Base-by-base conservation (phyloP, 2,797 vertebrate genomes). In the Notamacropus eugenii region DNA sequence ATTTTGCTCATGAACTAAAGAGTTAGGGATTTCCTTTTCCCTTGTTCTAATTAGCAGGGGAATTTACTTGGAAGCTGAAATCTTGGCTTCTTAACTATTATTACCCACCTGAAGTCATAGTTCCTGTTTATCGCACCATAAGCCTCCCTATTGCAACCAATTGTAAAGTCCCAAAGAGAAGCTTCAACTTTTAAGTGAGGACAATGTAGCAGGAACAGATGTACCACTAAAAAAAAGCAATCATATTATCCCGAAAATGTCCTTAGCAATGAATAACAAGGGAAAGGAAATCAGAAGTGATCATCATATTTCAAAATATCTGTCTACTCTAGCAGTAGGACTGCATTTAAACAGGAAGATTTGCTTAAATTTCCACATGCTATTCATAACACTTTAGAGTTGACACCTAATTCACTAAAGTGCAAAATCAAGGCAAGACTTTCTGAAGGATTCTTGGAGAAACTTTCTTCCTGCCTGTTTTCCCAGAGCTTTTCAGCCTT, bases 111-210 rank as follows among this genome's bases (percentile, higher is more conserved):
- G 93, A 97, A 98, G 96, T 96, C 93, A 97, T 93, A 58, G 0
- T 94, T 97, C 92, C 93, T 97, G 94, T 96, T 97, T 97, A 97
- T 96, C 95, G 92, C 93, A 96, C 97, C 96, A 97, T 96, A 96
- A 97, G 95, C 93, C 82, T 96, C 96, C 95, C 92, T 59, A 52
- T 97, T 97, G 92, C 82, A 93, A 95, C 94, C 93, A 57, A 91
- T 29, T 94, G 91, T 95, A 93, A 56, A 94, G 96, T 95, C 82
- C 93, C 94, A 95, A 93, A 92, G 94, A 98, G 96, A 90, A 97
- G 96, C 96, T 94, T 91, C 93, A 57, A 92, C 97, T 97, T 95
- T 96, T 93, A 94, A 93, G 82, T 40, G 93, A 95, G 96, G 95
- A 94, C 57, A 74, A 87, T 56, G 93, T 29, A 90, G 50, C 11